Evolutionary conservation across 2,888 invertebrate species (phyloP), one percentile per base, ranked within the genome.

Genomic region (Caenorhabditis plicata): DNA sequence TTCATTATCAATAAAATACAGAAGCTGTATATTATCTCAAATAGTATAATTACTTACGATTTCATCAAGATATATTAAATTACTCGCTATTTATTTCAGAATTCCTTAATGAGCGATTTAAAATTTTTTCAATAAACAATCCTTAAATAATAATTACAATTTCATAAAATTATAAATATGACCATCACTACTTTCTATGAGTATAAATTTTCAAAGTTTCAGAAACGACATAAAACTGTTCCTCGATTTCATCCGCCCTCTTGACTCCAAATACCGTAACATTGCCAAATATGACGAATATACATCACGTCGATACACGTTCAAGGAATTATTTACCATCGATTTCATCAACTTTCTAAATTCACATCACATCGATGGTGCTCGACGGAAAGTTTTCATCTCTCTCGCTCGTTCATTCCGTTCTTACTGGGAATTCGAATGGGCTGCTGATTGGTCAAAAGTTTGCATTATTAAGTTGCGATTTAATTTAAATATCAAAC

Each of bases 401-500:
- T 70, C 73, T 0, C 40, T 77, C 4, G 62, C 72, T n/a, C 50
- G 70, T 20, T 62, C 71, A 5, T 78, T 70, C 56, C 50, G 64
- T 31, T 62, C 70, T 8, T 77, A 74, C 41, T 77, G 75, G 66
- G 77, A 77, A 44, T 71, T 73, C 38, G 77, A 77, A 47, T 77
- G 77, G 75, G 73, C 74, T 11, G 71, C 76, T 15, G 71, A 75
- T 35, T 74, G 74, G 74, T 65, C 57, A 23, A 70, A 68, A 35
- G 71, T 17, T 27, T 27, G 1, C 11, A 13, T 5, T 9, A 0
- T 25, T 22, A 2, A 9, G 17, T 48, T 27, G 13, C 17, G 13
- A 8, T 25, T 38, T 4, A 20, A 48, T 11, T 2, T 17, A n/a
- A n/a, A 4, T 23, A 5, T 50, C 22, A n/a, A 35, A 4, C 52